phyloP scores from a whole-genome alignment of 1,140 invertebrate genomes.

The Listronotus bonariensis region DNA sequence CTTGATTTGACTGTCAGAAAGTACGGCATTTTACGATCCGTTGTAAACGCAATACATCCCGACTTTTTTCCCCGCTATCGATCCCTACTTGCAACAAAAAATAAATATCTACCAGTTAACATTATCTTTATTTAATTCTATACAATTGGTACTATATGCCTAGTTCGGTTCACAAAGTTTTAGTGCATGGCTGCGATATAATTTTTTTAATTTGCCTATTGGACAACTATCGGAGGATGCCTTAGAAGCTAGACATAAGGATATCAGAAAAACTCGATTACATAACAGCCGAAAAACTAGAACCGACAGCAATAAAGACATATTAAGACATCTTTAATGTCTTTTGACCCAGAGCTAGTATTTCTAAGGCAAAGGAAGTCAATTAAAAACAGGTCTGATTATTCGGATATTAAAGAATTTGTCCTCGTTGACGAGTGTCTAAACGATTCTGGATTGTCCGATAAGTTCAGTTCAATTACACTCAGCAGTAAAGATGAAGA shows the following conservation, averaged over 20 bases:
- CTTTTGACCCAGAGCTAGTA: neutral
- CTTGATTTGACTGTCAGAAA: no score
- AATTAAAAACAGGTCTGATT: constrained; percentile 1
- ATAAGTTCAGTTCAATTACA: neutral
- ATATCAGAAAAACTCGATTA: no score
- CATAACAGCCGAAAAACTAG: no score
- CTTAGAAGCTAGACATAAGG: neutral
- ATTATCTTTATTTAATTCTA: no score
- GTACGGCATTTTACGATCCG: no score
- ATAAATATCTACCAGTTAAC: no score
- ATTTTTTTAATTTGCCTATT: neutral
- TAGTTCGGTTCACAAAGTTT: no score
- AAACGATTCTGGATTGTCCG: neutral
- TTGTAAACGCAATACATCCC: no score
- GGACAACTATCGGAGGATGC: neutral
- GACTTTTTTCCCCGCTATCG: no score
- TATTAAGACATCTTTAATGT: neutral
- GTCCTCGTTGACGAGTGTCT: neutral
- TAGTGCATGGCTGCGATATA: neutral
- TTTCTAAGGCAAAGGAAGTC: neutral
- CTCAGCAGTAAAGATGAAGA: constrained; percentile 24
- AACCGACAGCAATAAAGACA: no score
- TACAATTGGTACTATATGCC: neutral
- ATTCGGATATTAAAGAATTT: neutral
- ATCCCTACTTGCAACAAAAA: no score